These are phyloP conservation scores for Ophion ventricosus DNA, from an alignment of 2,888 invertebrate species.

Conservation along the genomic window DNA sequence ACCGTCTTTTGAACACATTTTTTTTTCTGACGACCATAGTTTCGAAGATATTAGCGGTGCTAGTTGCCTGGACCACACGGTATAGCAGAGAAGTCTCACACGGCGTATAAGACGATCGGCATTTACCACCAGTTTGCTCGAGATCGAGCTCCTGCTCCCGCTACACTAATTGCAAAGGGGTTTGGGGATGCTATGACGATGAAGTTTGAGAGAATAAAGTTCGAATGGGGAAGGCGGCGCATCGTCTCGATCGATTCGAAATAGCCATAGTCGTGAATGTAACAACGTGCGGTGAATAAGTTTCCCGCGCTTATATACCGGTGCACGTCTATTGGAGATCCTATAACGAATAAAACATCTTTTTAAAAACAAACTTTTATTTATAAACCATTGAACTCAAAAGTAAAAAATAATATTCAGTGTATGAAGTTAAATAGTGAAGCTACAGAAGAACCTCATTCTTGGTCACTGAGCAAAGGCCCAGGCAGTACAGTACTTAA, in stretches of 20 bases:
- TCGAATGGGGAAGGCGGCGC: not conserved
- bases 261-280: not conserved
- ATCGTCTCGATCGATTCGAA: not conserved
- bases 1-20: too few species aligned
- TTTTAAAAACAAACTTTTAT: too few species aligned
- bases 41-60: too few species aligned
- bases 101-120: constrained; percentile 39
- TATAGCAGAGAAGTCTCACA: constrained; percentile 27
- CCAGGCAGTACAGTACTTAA: too few species aligned
- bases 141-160: constrained; percentile 30
- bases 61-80: constrained; percentile 12
- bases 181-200: constrained; percentile 30
- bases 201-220: constrained; percentile 35
- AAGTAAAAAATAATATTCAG: too few species aligned
- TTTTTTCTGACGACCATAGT: too few species aligned
- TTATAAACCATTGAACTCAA: too few species aligned
- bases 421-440: too few species aligned
- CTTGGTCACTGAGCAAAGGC: too few species aligned
- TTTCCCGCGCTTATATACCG: not conserved
- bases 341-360: too few species aligned
- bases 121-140: constrained; percentile 33
- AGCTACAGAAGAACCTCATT: too few species aligned
- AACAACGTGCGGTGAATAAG: not conserved
- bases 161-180: constrained; percentile 14
- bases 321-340: too few species aligned